These are phyloP conservation scores for Novumbra hubbsi DNA, from an alignment of 2,797 vertebrate species.

Conservation along the genomic window DNA sequence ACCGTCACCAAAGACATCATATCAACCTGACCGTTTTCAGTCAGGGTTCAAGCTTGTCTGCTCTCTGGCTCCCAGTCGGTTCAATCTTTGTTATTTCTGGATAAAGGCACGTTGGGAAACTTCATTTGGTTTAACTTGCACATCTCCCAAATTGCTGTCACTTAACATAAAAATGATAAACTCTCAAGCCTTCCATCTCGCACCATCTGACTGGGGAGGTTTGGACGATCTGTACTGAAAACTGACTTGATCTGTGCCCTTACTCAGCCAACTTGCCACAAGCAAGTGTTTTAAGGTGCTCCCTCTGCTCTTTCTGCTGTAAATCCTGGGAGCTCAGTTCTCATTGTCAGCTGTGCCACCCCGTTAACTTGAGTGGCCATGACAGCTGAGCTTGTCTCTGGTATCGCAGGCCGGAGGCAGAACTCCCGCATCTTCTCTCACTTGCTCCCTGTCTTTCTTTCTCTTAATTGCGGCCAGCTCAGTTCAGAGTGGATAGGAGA, in stretches of 20 bases:
- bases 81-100: constrained; percentile 38
- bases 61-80: constrained; percentile 23
- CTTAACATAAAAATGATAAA: background rate
- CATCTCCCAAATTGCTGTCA: constrained; percentile 3
- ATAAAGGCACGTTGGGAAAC: constrained; percentile 18
- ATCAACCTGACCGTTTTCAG: constrained; percentile 45
- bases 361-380: background rate
- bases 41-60: constrained; percentile 35
- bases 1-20: constrained; percentile 40
- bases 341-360: constrained; percentile 1
- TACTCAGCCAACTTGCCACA: background rate
- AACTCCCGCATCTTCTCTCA: background rate
- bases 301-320: background rate
- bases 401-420: background rate
- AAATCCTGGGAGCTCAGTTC: background rate
- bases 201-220: background rate
- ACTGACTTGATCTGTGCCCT: background rate
- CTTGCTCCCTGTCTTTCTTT: background rate
- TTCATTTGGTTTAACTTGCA: constrained; percentile 15
- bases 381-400: background rate
- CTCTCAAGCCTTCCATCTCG: background rate
- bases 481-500: background rate
- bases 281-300: background rate
- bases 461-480: background rate
- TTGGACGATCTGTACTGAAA: background rate